Evolutionary conservation across 1,140 invertebrate genomes (phyloP).

Genomic region (Schlechtendalia chinensis): DNA sequence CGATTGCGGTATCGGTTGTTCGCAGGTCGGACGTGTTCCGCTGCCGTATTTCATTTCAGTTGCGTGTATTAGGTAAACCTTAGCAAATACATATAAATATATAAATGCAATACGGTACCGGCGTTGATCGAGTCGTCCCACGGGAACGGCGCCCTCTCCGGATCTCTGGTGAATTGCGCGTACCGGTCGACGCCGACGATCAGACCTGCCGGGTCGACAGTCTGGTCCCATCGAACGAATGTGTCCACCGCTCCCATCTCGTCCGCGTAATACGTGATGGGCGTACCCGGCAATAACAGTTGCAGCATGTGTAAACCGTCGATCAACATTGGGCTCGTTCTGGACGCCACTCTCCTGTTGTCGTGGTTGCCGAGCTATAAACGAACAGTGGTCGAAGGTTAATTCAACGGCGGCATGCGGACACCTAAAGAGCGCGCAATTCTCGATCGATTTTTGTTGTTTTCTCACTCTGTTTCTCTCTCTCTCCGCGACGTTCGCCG

Average conservation of each 20-base stretch:
- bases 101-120: too few relatives aligned
- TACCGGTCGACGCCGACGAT: slow-evolving; percentile 24
- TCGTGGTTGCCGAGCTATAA: slow-evolving; percentile 74
- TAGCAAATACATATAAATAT: too few relatives aligned
- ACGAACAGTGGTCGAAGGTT: too few relatives aligned
- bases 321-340: slow-evolving; percentile 63
- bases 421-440: too few relatives aligned
- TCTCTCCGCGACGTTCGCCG: too few relatives aligned
- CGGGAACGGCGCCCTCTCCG: slow-evolving; percentile 72
- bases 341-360: slow-evolving; percentile 64
- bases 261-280: slow-evolving; percentile 52
- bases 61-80: too few relatives aligned
- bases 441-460: too few relatives aligned
- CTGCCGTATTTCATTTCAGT: too few relatives aligned
- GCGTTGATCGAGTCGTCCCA: slow-evolving; percentile 61
- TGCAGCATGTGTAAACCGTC: slow-evolving; percentile 74
- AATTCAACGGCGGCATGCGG: too few relatives aligned
- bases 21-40: too few relatives aligned
- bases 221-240: slow-evolving; percentile 44
- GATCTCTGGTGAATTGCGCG: slow-evolving; percentile 60
- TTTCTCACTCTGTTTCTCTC: too few relatives aligned
- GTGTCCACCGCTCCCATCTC: slow-evolving; percentile 51
- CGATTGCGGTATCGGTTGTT: too few relatives aligned
- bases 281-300: slow-evolving; percentile 71
- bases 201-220: slow-evolving; percentile 25